Evolutionary conservation across 2,113 vertebrate species (phyloP), one percentile per base, ranked within the genome.

Genomic region (Morone chrysops): DNA sequence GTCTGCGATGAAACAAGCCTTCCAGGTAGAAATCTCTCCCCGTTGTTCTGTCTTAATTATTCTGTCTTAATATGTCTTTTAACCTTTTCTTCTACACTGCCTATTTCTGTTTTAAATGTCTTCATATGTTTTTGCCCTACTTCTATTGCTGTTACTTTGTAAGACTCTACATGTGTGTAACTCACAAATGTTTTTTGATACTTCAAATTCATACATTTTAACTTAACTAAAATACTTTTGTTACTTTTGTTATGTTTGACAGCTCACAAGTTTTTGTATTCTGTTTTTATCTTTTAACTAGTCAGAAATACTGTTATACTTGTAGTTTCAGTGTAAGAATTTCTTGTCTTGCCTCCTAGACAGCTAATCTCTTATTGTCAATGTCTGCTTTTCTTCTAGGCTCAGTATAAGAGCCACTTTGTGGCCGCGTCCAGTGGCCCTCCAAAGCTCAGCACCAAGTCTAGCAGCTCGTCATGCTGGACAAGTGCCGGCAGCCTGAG

Each of bases 391-490:
- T 57, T 73, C 18, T 36, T 59, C 22, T 53, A 99, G 98, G 96
- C 97, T 59, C 98, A 99, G 71, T 99, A 99, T 80, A 99, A 99
- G 89, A 99, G 98, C 89, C 98, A 99, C 92, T 99, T 99, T 81
- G 96, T 99, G 70, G 98, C 98, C 9, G 98, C 98, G 18, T 97
- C 97, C 66, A 95, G 97, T 68, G 96, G 92, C 72, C 95, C 97
- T 69, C 98, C 99, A 65, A 99, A 99, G 93, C 95, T 98, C 77
- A 97, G 95, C 80, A 94, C 97, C 2, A 95, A 95, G 84, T 94
- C 97, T 0, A 96, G 92, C 83, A 96, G 97, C 83, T 95, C 96
- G 0, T 97, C 97, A 0, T 96, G 97, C 78, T 99, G 98, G 98
- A 99, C 98, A 68, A 99, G 98, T 5, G 98, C 98, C 2, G 98